A percentile compares a stretch with the other conserved stretches of the same genome.
These are phyloP conservation scores for Zosterops pallidus DNA, from an alignment of 2,113 vertebrate species.

Conservation along the genomic window DNA sequence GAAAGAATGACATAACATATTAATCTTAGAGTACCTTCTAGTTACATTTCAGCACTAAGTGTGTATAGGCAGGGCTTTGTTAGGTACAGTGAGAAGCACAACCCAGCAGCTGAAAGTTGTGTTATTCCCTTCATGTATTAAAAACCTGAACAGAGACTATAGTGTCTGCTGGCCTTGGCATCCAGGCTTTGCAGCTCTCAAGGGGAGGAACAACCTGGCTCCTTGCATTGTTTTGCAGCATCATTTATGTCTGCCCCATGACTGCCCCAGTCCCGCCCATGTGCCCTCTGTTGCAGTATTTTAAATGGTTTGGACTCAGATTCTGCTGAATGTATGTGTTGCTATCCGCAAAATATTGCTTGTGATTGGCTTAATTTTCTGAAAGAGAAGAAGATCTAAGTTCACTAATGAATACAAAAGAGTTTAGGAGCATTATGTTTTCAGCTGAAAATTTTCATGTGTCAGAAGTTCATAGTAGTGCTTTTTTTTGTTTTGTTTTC, in stretches of 20 bases:
- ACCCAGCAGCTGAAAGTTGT: background rate
- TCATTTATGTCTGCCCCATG: fast-evolving
- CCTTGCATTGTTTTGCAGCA: too few species aligned
- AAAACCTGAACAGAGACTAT: background rate
- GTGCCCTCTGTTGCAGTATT: background rate
- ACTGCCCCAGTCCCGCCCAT: fast-evolving
- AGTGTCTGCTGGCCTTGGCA: background rate
- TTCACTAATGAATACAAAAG: background rate
- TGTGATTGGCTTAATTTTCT: background rate
- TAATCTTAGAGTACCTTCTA: background rate
- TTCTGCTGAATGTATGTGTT: background rate
- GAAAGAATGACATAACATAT: background rate
- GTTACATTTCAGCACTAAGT: fast-evolving
- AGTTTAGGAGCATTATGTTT: background rate
- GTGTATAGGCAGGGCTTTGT: background rate
- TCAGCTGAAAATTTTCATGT: background rate
- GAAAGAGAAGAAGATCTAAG: background rate
- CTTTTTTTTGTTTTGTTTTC: background rate
- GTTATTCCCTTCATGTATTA: fast-evolving
- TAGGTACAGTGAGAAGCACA: background rate
- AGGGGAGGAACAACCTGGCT: background rate
- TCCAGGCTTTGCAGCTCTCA: background rate
- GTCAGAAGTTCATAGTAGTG: background rate
- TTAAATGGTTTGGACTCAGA: background rate
- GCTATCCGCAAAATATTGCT: background rate